Evolutionary conservation across 2,888 invertebrate genomes (phyloP).

Genomic region (Sphecodes monilicornis): DNA sequence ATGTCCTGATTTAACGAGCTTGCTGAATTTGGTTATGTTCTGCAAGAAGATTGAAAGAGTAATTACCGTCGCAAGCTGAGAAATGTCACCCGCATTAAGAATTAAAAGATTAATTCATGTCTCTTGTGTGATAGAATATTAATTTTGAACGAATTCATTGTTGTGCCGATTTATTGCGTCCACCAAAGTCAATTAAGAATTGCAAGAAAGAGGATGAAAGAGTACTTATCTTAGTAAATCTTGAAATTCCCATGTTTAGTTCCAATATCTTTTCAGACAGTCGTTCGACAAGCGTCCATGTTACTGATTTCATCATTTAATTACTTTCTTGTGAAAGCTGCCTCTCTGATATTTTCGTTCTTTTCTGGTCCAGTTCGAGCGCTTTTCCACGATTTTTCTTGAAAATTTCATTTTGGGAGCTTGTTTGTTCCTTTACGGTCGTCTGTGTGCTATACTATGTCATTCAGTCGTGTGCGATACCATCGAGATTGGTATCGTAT

Average conservation of each 20-base stretch:
- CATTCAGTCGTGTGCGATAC: neutral
- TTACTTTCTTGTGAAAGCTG: neutral
- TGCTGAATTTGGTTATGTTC: neutral
- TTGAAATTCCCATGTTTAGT: neutral
- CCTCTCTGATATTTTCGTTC: conserved; percentile 4
- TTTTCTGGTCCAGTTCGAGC: neutral
- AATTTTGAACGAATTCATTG: neutral
- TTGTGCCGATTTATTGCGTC: neutral
- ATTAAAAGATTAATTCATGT: neutral
- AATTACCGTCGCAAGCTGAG: neutral
- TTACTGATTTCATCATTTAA: neutral
- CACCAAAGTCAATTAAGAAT: neutral
- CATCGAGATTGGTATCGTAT: neutral
- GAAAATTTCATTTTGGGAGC: neutral
- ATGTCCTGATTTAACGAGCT: neutral
- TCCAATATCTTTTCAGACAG: too few species aligned
- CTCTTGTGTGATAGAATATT: neutral
- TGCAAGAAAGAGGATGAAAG: too few species aligned
- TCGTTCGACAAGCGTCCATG: neutral
- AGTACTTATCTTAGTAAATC: neutral
- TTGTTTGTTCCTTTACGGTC: neutral
- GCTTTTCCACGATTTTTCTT: neutral
- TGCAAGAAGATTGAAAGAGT: neutral
- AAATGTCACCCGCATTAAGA: neutral
- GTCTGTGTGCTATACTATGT: neutral